These are phyloP conservation scores for Bradypus variegatus DNA, from an alignment of 2,797 vertebrate genomes.

Conservation along the genomic window DNA sequence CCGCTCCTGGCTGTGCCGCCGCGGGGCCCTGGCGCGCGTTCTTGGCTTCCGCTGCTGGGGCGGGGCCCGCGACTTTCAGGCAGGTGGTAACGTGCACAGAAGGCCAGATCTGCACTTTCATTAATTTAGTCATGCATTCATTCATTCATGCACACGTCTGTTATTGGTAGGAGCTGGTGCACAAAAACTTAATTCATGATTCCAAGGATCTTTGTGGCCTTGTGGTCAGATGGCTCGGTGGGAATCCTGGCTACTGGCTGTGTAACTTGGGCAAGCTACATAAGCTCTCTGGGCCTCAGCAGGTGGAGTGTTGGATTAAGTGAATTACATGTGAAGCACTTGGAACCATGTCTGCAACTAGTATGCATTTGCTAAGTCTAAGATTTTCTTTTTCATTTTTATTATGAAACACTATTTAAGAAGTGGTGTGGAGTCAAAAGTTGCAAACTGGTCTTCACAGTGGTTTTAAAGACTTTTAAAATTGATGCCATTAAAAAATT, in stretches of 20 bases:
- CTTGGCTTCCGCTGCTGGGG: background rate
- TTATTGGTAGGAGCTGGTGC: background rate
- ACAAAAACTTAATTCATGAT: background rate
- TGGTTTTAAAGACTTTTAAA: constrained; percentile 16
- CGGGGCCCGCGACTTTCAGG: background rate
- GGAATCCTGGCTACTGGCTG: background rate
- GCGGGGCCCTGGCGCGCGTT: background rate
- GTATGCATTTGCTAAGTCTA: background rate
- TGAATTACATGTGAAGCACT: background rate
- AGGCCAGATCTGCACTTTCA: background rate
- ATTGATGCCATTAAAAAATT: constrained; percentile 27
- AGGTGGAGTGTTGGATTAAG: background rate
- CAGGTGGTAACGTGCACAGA: background rate
- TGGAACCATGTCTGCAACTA: background rate
- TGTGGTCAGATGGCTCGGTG: background rate
- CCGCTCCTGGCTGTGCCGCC: constrained; percentile 35
- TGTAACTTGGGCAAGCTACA: background rate
- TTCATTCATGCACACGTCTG: background rate
- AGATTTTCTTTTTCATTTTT: background rate
- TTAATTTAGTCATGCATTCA: background rate
- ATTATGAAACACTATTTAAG: constrained; percentile 9
- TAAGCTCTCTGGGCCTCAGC: background rate
- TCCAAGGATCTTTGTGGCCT: too few species aligned
- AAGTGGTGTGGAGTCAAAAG: background rate
- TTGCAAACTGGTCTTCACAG: background rate